Evolutionary conservation across 1,140 invertebrate species (phyloP).

Genomic region (Marisa cornuarietis): DNA sequence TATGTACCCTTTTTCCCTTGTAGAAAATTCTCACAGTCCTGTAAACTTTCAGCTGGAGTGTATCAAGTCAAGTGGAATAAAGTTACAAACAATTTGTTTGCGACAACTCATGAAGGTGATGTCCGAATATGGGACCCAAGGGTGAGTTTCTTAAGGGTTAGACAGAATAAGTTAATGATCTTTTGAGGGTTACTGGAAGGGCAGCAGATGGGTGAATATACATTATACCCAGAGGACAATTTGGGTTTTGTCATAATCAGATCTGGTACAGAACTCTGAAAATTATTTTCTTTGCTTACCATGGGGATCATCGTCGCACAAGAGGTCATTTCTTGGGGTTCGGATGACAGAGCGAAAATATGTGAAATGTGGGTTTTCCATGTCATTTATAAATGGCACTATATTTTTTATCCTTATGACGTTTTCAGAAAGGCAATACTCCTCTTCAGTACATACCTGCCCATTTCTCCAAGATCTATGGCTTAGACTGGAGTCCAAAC

Average conservation of each 20-base stretch:
- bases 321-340: too few species aligned
- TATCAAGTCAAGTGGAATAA: conserved; percentile 95
- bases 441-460: conserved; percentile 93
- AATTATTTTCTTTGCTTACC: too few species aligned
- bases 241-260: too few species aligned
- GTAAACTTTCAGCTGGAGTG: conserved; percentile 75
- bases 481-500: conserved; percentile 91
- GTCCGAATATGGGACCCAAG: conserved; percentile 94
- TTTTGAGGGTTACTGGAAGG: too few species aligned
- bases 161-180: neutral
- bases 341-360: too few species aligned
- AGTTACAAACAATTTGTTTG: conserved; percentile 82
- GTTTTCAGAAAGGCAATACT: conserved; percentile 76
- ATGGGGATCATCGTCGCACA: too few species aligned
- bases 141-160: conserved; percentile 41
- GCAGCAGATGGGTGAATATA: too few species aligned
- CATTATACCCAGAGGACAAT: too few species aligned
- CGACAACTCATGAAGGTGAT: conserved; percentile 94
- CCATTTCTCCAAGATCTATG: conserved; percentile 91
- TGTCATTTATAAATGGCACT: too few species aligned
- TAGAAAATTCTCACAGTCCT: neutral
- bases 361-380: neutral
- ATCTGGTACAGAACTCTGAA: neutral
- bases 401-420: neutral
- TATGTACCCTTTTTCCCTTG: too few species aligned